Evolutionary conservation across 2,888 invertebrate species (phyloP), one percentile per base, ranked within the genome.

Genomic region (Dinocampus coccinellae): DNA sequence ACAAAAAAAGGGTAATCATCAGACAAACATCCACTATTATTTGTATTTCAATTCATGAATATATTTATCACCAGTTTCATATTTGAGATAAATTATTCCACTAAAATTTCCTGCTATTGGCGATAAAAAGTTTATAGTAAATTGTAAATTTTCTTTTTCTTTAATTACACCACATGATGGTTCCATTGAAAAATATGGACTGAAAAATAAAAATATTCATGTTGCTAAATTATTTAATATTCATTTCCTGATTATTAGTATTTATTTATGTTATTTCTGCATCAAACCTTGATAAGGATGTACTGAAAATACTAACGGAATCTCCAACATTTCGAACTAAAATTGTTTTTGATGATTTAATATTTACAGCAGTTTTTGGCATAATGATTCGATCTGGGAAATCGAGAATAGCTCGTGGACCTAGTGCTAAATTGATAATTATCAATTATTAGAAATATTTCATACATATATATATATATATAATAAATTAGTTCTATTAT

Each of bases 321-420:
- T 89, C 83, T 0, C 92, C 91, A 58, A 90, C 85, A 80, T 92
- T 92, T 74, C 90, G 87, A 20, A 92, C 85, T 2, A 90, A 84
- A 52, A 92, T 79, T 1, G 88, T 87, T 77, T 89, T 89, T 53
- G 88, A 85, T 3, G 88, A 88, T 6, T 84, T 63, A 58, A 91
- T 87, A 79, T 91, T 90, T 1, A 92, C 89, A 0, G 90, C 89
- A n/a, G 89, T 88, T 20, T 85, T 81, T 10, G 89, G 89, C 73
- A 92, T 82, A 47, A 85, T 83, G 26, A 92, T 88, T 16, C 84
- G 80, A 84, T 92, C 92, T 0, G 92, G 92, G 74, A 92, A 89
- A 79, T 91, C 90, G 4, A 92, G 83, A 13, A 92, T 80, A 0
- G 91, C 90, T 74, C 91, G 83, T 1, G 91, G 89, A 26, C 91